Base-by-base conservation (phyloP, 2,888 invertebrate species). In the Synergus itoensis region DNA sequence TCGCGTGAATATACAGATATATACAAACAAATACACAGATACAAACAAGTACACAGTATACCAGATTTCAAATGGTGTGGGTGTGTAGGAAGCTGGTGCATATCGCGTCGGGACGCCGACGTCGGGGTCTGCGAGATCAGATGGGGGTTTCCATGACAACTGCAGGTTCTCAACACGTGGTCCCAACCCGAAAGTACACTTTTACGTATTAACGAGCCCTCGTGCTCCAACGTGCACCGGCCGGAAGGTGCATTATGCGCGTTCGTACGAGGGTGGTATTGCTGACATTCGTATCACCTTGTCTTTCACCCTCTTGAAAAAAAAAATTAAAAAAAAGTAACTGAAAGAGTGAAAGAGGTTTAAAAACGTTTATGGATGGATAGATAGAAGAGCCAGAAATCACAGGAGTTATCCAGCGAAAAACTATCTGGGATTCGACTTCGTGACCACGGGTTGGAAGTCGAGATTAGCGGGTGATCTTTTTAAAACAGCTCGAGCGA, bases 141-240 rank as follows among this genome's bases (percentile, higher is more conserved):
- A 86, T 83, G 89, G 91, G 91, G 88, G 91, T 91, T 91, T 87
- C 91, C 86, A 91, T 91, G 91, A 85, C 84, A 84, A 91, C 89
- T 84, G 88, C 82, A 87, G 91, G 91, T 91, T 91, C 91, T 91
- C 91, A 89, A 90, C 91, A 91, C 91, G 91, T 91, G 91, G 91
- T 90, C 87, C 88, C 82, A 73, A 85, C 63, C 80, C 82, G 84
- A 86, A 82, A 84, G 85, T 88, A 82, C 85, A 84, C 84, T 90
- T 91, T 91, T 91, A 90, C 88, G 89, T 90, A 91, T 91, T 91
- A 91, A 91, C 89, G 86, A 89, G 88, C 86, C 84, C 84, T 83
- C 86, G 84, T 87, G 86, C 87, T 85, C 83, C 83, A 81, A 80
- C 84, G 83, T 85, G 85, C 84, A 84, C 80, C 77, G 78, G 79